A percentile compares a stretch with the other conserved stretches of the same genome.
Conservation (phyloP, 2,888 invertebrate genomes). For the Netelia melanura region DNA sequence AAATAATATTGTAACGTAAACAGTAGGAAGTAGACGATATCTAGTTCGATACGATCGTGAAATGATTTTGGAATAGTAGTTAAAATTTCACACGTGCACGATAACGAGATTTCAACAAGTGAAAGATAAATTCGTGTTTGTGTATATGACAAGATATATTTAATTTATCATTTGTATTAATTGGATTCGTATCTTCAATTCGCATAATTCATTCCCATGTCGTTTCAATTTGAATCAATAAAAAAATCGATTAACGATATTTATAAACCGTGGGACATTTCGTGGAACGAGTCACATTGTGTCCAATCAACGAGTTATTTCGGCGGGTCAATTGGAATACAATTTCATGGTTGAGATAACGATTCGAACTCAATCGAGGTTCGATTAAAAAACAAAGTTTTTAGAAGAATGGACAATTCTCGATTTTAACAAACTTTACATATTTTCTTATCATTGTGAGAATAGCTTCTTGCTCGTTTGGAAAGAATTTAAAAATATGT, state of each 20-base stretch:
- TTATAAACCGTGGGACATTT: constrained; percentile 46
- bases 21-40: constrained; percentile 54
- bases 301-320: constrained; percentile 35
- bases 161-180: background rate
- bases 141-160: background rate
- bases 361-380: constrained; percentile 58
- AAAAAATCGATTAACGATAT: constrained; percentile 38
- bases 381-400: constrained; percentile 52
- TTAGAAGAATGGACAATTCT: background rate
- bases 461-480: background rate
- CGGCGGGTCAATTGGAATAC: constrained; percentile 65
- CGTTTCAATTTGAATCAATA: constrained; percentile 42
- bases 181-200: background rate
- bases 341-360: constrained; percentile 37
- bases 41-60: background rate
- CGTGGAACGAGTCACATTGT: background rate
- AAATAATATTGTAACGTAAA: constrained; percentile 29
- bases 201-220: background rate
- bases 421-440: background rate
- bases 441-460: constrained; percentile 7
- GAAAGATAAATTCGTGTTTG: no score
- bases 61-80: constrained; percentile 40
- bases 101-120: no score
- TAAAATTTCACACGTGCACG: no score
- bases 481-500: background rate